Evolutionary conservation across 2,113 vertebrate genomes (phyloP).

Genomic region (Hydrolagus affinis): DNA sequence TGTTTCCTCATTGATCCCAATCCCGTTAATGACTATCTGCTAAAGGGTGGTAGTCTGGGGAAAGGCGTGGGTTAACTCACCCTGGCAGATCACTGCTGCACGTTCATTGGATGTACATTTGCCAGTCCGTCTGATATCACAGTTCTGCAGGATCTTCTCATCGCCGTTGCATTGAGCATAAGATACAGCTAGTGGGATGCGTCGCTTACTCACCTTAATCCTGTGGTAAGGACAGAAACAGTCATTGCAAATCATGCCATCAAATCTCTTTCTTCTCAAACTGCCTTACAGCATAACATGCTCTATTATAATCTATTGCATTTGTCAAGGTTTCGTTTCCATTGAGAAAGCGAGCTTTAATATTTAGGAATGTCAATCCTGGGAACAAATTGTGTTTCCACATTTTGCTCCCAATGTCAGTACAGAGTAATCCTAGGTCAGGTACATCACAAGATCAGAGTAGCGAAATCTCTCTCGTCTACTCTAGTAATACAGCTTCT

Average conservation of each 20-base stretch:
- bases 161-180: constrained; percentile 31
- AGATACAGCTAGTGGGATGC: constrained; percentile 1
- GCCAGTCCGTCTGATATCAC: constrained; percentile 30
- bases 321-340: not conserved
- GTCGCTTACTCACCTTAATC: not conserved
- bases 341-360: not conserved
- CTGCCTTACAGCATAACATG: not conserved
- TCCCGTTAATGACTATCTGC: not conserved
- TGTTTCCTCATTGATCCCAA: not conserved
- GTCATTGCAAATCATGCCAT: not conserved
- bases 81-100: constrained; percentile 35
- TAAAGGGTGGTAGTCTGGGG: not conserved
- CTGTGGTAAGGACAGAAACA: constrained; percentile 6
- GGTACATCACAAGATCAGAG: not conserved
- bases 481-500: no score
- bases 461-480: no score
- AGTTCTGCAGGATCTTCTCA: constrained; percentile 32
- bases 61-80: constrained; percentile 1
- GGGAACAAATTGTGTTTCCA: not conserved
- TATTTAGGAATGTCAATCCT: not conserved
- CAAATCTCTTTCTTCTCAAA: not conserved
- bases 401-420: not conserved
- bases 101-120: constrained; percentile 18
- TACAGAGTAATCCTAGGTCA: not conserved
- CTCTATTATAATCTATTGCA: not conserved